Evolutionary conservation across 1,140 invertebrate genomes (phyloP), one percentile per base, ranked within the genome.

Genomic region (Ganaspis sp.): DNA sequence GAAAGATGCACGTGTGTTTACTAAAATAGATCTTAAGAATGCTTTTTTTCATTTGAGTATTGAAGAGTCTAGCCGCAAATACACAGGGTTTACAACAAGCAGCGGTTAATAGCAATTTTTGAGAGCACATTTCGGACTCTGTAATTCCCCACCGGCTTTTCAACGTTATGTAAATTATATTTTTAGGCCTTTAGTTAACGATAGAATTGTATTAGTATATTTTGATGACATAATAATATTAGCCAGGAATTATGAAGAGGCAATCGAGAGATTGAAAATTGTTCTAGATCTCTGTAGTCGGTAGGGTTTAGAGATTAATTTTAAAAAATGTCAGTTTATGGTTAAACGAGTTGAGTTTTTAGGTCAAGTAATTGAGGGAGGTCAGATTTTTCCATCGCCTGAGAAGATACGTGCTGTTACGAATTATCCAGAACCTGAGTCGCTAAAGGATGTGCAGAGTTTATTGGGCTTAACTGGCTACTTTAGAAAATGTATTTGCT

Each of bases 241-340:
- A n/a, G 42, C 53, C 4, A 5, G 23, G 11, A 64, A 19, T 45
- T 4, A 40, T 0, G 69, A 38, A 23, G 45, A 77, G 37, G 70
- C 40, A 38, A 9, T 74, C 1, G 79, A 81, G 26, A 9, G 74
- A 37, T 70, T 85, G 23, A 74, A 79, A 70, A 12, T 75, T 49
- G 85, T 87, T 3, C 26, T 90, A 1, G 4, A 70, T 6, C 73
- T 78, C 0, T 80, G 87, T 15, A 74, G 69, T 6, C 70, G 87
- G 0, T 87, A 88, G 83, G 89, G 88, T 4, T 77, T 92, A 53
- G 54, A 85, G 38, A 81, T 91, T 3, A 89, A 89, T 40, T 84
- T 84, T 82, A 86, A 88, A 69, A 91, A 91, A 75, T 85, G 83
- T 38, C 64, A 86, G 12, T 80, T 91, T 74, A 26, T 90, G 26